Base-by-base conservation (phyloP, 1,140 invertebrate species). In the Papilio dardanus region DNA sequence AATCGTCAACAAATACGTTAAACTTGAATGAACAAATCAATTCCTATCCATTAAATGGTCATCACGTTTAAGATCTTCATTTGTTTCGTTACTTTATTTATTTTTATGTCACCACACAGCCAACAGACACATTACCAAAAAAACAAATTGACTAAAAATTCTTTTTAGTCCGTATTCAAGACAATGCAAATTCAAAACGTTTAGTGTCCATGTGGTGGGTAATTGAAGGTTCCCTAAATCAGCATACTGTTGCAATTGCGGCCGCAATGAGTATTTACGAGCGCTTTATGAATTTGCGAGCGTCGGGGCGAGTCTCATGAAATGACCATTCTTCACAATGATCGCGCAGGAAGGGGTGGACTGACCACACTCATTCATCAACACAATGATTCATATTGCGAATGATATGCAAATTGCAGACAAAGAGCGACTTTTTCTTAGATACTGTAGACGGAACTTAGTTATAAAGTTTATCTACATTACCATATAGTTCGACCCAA, bases 241-340 rank as follows among this genome's bases (percentile, higher is more conserved):
- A 77, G 62, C 65, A 77, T 24, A 68, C 33, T n/a, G 40, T 35
- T 65, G 42, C 83, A 81, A 83, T 85, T 83, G 83, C 50, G 77
- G 71, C 68, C 77, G 58, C 83, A 89, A 86, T 82, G 74, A 82
- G 81, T 87, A 90, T 89, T 88, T 90, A 91, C 83, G 83, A 76
- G 69, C 77, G 66, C 78, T 83, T 87, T 86, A 92, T 91, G 88
- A 89, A 88, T 89, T 87, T 88, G 89, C 90, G 90, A 88, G 86
- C 83, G 76, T 40, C 80, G 68, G 78, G 71, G 78, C 73, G 78
- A 69, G 40, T 50, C 77, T 83, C 82, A 90, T 90, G 86, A 88
- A 91, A 91, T 77, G 71, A 68, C 83, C 83, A 92, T 92, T 92
- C 89, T 90, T 92, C 80, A 83, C 86, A 83, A 90, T 89, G 83